Evolutionary conservation across 2,113 vertebrate genomes (phyloP), one percentile per base, ranked within the genome.

Genomic region (Ictidomys tridecemlineatus): DNA sequence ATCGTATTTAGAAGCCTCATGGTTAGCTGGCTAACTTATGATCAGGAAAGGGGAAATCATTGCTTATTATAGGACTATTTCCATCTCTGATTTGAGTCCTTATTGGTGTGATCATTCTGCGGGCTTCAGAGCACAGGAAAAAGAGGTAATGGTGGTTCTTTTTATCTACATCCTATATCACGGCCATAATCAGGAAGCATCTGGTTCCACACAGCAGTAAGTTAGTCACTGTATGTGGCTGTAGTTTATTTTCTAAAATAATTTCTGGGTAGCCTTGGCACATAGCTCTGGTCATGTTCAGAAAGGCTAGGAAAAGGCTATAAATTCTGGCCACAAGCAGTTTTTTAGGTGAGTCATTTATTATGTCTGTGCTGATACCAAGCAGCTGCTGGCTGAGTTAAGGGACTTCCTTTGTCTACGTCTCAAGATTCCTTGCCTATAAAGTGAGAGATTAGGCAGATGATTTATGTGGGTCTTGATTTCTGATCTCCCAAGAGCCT

Each of bases 11-110:
- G 93, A 80, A 58, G 97, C 45, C 77, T 87, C 93, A 97, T 96
- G 87, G 95, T 28, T 98, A 95, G 72, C 67, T 72, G 53, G 37
- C 95, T 80, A 90, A 96, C 94, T 95, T 98, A 48, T 96, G 94
- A 85, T 56, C 89, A 83, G 74, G 63, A 69, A 94, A 96, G 85
- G 88, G 69, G 92, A 97, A 98, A 96, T 97, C 10, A 97, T 13
- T 96, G 95, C 93, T 96, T 97, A 63, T 98, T 96, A 56, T 86
- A 96, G 86, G 24, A 1, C 53, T 74, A 26, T 80, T 97, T 96
- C 85, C 94, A 95, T 73, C 89, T 96, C 30, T 51, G 63, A 95
- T 95, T 77, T 84, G 61, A 26, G 39, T 78, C 32, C 74, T 95
- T 45, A 65, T 93, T 65, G 89, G 28, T 72, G 65, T 82, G 79